phyloP scores from a whole-genome alignment of 2,797 vertebrate genomes.

The Gallirallus australis region DNA sequence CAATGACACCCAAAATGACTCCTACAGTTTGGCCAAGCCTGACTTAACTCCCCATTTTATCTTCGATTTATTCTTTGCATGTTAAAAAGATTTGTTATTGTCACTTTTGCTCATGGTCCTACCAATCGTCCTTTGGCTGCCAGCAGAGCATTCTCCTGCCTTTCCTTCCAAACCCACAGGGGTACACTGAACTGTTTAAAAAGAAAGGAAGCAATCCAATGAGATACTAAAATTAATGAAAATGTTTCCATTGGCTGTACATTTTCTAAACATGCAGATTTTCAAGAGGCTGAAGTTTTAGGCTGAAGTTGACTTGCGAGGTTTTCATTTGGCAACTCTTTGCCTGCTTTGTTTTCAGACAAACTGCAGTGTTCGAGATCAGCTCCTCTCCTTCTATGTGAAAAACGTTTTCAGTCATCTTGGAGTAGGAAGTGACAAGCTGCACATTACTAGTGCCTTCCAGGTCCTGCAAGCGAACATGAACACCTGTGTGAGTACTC shows the following conservation, averaged over 20 bases:
- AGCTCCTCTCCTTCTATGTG: slow-evolving; percentile 77
- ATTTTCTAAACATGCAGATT: background rate
- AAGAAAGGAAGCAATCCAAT: background rate
- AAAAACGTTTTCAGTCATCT: slow-evolving; percentile 70
- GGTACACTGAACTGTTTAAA: background rate
- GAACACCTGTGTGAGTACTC: slow-evolving; percentile 73
- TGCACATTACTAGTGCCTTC: slow-evolving; percentile 69
- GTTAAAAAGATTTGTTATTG: background rate
- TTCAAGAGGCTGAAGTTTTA: background rate
- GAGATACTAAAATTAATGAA: background rate
- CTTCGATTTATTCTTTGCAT: background rate
- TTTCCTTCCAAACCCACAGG: background rate
- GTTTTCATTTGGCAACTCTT: background rate
- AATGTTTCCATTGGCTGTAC: background rate
- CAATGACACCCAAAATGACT: background rate
- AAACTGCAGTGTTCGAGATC: slow-evolving; percentile 72
- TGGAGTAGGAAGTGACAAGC: slow-evolving; percentile 8
- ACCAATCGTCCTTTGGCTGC: background rate
- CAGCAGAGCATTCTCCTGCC: background rate
- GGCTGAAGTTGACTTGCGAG: background rate
- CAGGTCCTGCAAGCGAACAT: slow-evolving; percentile 58
- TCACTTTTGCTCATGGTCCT: background rate
- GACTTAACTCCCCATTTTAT: background rate
- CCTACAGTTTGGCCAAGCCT: background rate
- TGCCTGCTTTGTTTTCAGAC: slow-evolving; percentile 60